Evolutionary conservation across 1,140 invertebrate genomes (phyloP).

Genomic region (Homarus americanus): DNA sequence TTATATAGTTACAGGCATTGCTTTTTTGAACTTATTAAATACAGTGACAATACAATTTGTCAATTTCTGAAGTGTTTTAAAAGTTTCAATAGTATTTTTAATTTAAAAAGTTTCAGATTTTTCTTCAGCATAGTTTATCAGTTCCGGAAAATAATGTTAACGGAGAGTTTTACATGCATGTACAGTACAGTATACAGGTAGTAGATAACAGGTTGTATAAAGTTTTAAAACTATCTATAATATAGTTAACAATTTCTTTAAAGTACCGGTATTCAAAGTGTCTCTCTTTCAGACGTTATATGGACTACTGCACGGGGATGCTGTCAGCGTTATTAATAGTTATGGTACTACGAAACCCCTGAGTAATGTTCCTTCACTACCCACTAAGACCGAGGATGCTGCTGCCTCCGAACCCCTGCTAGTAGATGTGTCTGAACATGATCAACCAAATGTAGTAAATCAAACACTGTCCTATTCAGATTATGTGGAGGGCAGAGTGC

Average conservation of each 20-base stretch:
- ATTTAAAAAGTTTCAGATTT: no score
- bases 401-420: background rate
- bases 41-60: no score
- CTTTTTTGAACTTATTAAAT: no score
- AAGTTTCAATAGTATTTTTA: no score
- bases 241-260: background rate
- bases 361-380: background rate
- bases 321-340: background rate
- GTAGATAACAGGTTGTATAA: no score
- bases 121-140: no score
- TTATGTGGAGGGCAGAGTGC: background rate
- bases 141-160: no score
- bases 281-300: constrained; percentile 10
- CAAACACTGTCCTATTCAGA: background rate
- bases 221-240: background rate
- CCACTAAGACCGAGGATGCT: background rate
- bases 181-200: no score
- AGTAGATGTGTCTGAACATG: background rate
- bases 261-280: no score
- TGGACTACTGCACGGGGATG: background rate
- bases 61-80: no score
- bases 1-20: no score
- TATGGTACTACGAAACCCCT: background rate
- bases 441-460: background rate
- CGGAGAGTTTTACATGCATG: no score